Conservation (phyloP, 2,797 vertebrate species). For the Sus cebifrons region DNA sequence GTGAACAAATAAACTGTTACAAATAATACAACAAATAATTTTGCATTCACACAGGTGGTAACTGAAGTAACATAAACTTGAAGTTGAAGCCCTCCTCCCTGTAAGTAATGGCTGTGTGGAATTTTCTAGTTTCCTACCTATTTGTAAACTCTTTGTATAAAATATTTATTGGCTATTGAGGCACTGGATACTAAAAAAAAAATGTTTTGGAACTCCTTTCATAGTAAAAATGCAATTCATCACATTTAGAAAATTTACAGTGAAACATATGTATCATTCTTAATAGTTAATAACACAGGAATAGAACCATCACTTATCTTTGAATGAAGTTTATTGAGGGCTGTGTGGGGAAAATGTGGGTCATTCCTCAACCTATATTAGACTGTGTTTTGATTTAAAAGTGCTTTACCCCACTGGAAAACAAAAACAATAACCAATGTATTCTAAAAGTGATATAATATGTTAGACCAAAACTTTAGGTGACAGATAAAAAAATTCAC, state of each 20-base stretch:
- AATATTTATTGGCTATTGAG: neutral
- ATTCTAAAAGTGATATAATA: constrained; percentile 1
- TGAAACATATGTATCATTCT: neutral
- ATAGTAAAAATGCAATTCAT: constrained; percentile 53
- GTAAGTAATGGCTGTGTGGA: neutral
- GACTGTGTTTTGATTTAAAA: constrained; percentile 32
- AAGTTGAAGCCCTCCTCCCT: neutral
- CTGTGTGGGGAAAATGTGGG: neutral
- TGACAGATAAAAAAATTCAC: constrained; percentile 44
- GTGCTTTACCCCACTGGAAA: neutral
- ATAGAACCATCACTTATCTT: neutral
- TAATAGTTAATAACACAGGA: neutral
- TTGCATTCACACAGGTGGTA: neutral
- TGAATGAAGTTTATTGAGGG: constrained; percentile 10
- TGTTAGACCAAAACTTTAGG: neutral
- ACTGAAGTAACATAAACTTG: constrained; percentile 20
- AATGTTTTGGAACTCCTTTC: constrained; percentile 12
- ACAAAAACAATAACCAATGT: neutral
- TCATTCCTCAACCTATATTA: neutral
- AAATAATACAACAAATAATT: neutral
- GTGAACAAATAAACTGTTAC: neutral
- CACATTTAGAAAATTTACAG: constrained; percentile 2
- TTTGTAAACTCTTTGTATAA: constrained; percentile 50
- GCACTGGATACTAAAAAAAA: neutral
- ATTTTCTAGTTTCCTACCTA: constrained; percentile 10